Base-by-base conservation (phyloP, 2,888 invertebrate species). In the Bellardia bayeri region DNA sequence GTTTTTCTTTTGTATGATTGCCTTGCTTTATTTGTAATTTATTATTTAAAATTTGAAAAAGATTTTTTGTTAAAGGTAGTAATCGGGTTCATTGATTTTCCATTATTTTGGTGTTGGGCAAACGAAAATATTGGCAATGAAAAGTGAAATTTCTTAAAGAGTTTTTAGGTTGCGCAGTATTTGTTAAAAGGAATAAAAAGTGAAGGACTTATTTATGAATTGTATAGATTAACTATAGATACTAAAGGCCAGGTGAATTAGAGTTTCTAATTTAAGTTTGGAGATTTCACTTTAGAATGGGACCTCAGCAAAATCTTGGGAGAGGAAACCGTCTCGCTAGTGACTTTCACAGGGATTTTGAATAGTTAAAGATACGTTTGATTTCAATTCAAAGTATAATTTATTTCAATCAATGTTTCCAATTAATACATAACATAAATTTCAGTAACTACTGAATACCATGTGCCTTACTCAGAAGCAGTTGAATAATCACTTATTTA, bases 1-100 rank as follows among this genome's bases (percentile, higher is more conserved):
- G 8, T 45, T 45, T 58, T 7, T 37, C 37, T 14, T 42, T 49
- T 42, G 45, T 49, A 3, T 56, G 58, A 66, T 74, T 63, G 33
- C 40, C 23, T 72, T 51, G 85, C 68, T 75, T 85, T 80, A 69
- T 75, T 80, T 71, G 54, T 81, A 71, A 76, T 81, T 80, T 81
- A 76, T 85, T 76, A 81, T 85, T 85, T 71, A 75, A 76, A 85
- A 81, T 75, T 74, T 45, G 2, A 3, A 11, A 23, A 14, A 7
- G 13, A 9, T 68, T 75, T 58, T 49, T 80, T 37, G 1, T 71
- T 40, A 37, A 63, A 7, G 37, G 40, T 23, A 51, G 51, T 51
- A 58, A 75, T 51, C 61, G 42, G 13, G 33, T 71, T 71, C 37
- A 71, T 56, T 72, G 78, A 71, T 64, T 64, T 45, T 45, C n/a